Percentiles rank a stretch among this genome's conserved stretches.
phyloP scores from a whole-genome alignment of 2,113 vertebrate species.

The Cathartes aura region DNA sequence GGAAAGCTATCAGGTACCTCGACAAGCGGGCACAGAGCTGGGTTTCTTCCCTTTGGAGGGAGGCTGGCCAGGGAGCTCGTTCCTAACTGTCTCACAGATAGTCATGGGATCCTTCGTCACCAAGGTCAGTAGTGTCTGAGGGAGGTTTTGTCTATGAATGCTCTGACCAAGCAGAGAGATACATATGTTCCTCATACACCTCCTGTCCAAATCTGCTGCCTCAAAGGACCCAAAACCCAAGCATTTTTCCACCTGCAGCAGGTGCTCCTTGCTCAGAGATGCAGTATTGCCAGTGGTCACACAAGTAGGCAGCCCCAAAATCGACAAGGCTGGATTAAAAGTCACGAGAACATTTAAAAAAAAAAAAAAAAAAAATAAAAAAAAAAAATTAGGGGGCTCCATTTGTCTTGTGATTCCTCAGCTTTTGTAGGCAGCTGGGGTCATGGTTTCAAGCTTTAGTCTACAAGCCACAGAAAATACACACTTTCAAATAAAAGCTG shows the following conservation, averaged over 20 bases:
- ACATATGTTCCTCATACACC: background rate
- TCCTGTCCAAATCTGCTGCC: background rate
- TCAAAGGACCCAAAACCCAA: background rate
- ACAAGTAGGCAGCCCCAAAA: background rate
- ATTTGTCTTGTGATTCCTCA: background rate
- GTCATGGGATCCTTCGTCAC: accelerated
- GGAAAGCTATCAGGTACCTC: background rate
- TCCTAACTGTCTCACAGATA: background rate
- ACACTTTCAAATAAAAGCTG: background rate
- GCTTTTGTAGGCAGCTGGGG: background rate
- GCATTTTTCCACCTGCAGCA: background rate
- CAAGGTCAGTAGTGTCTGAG: background rate
- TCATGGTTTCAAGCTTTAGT: background rate
- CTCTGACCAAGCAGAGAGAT: background rate
- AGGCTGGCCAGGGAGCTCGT: background rate
- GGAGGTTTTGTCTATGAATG: background rate
- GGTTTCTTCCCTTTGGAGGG: background rate
- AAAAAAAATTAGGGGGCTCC: background rate
- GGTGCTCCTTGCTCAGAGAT: background rate
- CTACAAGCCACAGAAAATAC: background rate
- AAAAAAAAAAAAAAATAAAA: too few species aligned
- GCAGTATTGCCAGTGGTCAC: background rate
- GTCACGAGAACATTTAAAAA: background rate
- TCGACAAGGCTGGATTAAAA: background rate
- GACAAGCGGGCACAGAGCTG: accelerated